phyloP scores from a whole-genome alignment of 2,797 vertebrate genomes.

The Acipenser ruthenus region DNA sequence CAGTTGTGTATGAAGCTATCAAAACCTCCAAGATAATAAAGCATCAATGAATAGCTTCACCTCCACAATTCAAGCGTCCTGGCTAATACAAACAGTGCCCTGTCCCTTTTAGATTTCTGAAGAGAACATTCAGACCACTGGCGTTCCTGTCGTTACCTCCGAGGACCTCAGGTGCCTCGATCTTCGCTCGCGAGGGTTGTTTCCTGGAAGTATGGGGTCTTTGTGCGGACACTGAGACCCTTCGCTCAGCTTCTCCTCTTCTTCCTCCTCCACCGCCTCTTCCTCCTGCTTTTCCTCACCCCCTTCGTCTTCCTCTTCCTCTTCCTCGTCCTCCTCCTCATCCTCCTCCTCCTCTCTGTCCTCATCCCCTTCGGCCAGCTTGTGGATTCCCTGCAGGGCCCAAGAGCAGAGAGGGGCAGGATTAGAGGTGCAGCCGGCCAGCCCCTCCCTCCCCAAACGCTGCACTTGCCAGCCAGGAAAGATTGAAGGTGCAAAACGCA shows the following conservation, averaged over 20 bases:
- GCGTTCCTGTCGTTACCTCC: constrained; percentile 4
- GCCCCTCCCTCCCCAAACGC: too few relatives aligned
- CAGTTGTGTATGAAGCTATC: too few relatives aligned
- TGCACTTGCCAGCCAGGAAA: too few relatives aligned
- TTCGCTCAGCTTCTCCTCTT: constrained; percentile 41
- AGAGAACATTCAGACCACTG: too few relatives aligned
- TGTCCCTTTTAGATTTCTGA: too few relatives aligned
- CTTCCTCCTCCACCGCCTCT: constrained; percentile 40
- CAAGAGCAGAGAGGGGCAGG: background rate
- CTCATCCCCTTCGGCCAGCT: constrained; percentile 73
- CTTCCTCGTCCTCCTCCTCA: constrained; percentile 47
- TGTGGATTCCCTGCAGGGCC: constrained; percentile 73
- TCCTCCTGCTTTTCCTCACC: constrained; percentile 61
- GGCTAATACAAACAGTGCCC: too few relatives aligned
- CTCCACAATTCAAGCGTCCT: too few relatives aligned
- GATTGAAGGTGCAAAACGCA: background rate
- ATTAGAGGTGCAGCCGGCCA: background rate
- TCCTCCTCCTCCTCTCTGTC: constrained; percentile 78
- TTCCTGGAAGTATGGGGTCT: constrained; percentile 24
- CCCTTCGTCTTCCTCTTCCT: constrained; percentile 64
- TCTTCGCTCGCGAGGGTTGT: constrained; percentile 48
- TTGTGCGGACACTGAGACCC: constrained; percentile 36
- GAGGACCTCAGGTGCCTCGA: constrained; percentile 62
- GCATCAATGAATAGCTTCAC: too few relatives aligned
- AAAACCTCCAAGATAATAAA: too few relatives aligned